Evolutionary conservation across 2,113 vertebrate genomes (phyloP).

Genomic region (Labeo catla): DNA sequence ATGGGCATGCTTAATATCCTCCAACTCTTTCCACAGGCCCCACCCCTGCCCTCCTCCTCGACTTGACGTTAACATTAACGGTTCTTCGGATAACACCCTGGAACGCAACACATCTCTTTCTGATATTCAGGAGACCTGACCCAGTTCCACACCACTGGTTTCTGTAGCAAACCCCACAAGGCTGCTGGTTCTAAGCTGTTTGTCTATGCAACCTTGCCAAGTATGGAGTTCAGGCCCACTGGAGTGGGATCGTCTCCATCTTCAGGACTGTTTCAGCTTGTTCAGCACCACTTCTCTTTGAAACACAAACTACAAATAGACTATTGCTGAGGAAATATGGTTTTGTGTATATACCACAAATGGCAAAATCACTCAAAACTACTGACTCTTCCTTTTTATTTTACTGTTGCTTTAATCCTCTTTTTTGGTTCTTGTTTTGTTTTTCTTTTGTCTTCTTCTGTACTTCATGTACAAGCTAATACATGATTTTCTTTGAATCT

Average conservation of each 20-base stretch:
- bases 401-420: slow-evolving; percentile 77
- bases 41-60: slow-evolving; percentile 93
- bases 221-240: slow-evolving; percentile 86
- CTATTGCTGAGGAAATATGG: slow-evolving; percentile 76
- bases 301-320: slow-evolving; percentile 63
- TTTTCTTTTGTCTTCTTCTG: slow-evolving; percentile 82
- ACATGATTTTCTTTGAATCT: slow-evolving; percentile 69
- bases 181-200: slow-evolving; percentile 98
- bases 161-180: slow-evolving; percentile 94
- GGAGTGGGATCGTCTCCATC: slow-evolving; percentile 84
- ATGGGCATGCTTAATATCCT: not conserved
- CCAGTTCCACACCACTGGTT: slow-evolving; percentile 90
- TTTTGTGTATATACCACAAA: slow-evolving; percentile 98
- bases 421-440: slow-evolving; percentile 75
- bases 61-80: slow-evolving; percentile 84
- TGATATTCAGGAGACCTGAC: slow-evolving; percentile 97
- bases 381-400: slow-evolving; percentile 91
- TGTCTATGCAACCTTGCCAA: slow-evolving; percentile 98
- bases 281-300: slow-evolving; percentile 81
- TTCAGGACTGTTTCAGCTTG: slow-evolving; percentile 85
- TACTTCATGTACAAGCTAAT: slow-evolving; percentile 87
- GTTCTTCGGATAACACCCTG: slow-evolving; percentile 80
- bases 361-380: slow-evolving; percentile 92
- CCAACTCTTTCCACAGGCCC: slow-evolving; percentile 78
- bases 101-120: slow-evolving; percentile 80